phyloP scores from a whole-genome alignment of 2,888 invertebrate genomes.

The Lasioglossum figueresi region DNA sequence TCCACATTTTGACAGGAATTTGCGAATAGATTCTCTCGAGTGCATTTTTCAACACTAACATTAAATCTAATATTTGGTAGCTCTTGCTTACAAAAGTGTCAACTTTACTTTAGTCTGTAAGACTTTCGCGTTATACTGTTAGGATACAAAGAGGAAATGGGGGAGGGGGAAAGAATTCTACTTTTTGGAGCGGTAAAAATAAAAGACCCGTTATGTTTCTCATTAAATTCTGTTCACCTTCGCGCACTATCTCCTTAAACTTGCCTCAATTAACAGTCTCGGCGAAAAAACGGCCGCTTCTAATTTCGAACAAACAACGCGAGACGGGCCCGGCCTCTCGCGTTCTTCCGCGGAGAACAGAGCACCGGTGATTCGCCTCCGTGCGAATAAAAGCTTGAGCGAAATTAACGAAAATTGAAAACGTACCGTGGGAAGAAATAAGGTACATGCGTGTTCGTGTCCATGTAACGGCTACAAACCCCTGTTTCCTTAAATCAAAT shows the following conservation, averaged over 20 bases:
- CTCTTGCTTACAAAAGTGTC: background rate
- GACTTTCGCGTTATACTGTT: background rate
- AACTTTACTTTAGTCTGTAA: background rate
- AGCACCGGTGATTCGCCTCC: background rate
- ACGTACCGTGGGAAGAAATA: background rate
- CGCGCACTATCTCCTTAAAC: constrained; percentile 41
- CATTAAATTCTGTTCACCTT: constrained; percentile 56
- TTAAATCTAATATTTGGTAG: background rate
- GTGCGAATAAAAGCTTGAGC: background rate
- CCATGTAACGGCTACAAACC: background rate
- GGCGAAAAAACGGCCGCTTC: constrained; percentile 17
- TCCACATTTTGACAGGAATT: too few species aligned
- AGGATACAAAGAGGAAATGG: background rate
- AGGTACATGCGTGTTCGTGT: background rate
- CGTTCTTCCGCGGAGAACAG: background rate
- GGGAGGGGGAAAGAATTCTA: background rate
- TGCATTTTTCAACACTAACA: background rate
- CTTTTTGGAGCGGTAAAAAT: background rate
- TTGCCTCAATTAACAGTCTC: constrained; percentile 55
- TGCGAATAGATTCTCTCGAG: too few species aligned
- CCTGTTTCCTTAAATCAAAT: background rate
- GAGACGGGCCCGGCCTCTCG: background rate
- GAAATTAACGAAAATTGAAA: constrained; percentile 19
- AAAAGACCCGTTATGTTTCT: constrained; percentile 24
- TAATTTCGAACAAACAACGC: background rate